Evolutionary conservation across 1,140 invertebrate genomes (phyloP).

Genomic region (Achroia grisella): DNA sequence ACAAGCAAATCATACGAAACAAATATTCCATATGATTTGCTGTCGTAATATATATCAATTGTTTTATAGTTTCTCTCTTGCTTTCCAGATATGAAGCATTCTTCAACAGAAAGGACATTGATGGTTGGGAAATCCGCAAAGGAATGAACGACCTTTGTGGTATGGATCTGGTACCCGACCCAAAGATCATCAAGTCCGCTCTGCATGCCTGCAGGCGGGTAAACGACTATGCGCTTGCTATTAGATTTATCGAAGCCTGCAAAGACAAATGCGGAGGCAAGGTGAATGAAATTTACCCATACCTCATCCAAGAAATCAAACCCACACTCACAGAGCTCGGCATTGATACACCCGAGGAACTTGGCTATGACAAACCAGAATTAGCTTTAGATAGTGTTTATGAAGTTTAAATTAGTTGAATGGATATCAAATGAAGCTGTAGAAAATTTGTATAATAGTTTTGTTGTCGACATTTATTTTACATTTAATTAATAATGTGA

Average conservation of each 20-base stretch:
- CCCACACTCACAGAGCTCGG: constrained; percentile 96
- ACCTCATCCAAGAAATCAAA: constrained; percentile 93
- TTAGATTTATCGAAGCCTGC: constrained; percentile 93
- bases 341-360: constrained; percentile 94
- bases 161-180: constrained; percentile 96
- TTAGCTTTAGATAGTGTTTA: constrained; percentile 85
- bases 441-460: constrained; percentile 65
- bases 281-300: constrained; percentile 90
- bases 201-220: constrained; percentile 93
- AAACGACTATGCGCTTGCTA: constrained; percentile 94
- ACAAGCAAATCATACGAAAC: too few relatives aligned
- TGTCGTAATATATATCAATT: too few relatives aligned
- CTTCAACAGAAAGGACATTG: constrained; percentile 93
- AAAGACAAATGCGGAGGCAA: constrained; percentile 92
- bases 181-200: constrained; percentile 93
- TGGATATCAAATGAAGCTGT: constrained; percentile 42
- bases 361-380: constrained; percentile 98
- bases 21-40: too few relatives aligned
- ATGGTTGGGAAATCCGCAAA: constrained; percentile 97
- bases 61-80: background rate
- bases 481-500: constrained; percentile 41
- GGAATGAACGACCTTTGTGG: constrained; percentile 88
- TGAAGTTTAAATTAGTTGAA: constrained; percentile 66
- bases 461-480: constrained; percentile 54
- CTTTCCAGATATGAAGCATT: constrained; percentile 85